Evolutionary conservation across 2,888 invertebrate genomes (phyloP).

Genomic region (Machimus atricapillus): DNA sequence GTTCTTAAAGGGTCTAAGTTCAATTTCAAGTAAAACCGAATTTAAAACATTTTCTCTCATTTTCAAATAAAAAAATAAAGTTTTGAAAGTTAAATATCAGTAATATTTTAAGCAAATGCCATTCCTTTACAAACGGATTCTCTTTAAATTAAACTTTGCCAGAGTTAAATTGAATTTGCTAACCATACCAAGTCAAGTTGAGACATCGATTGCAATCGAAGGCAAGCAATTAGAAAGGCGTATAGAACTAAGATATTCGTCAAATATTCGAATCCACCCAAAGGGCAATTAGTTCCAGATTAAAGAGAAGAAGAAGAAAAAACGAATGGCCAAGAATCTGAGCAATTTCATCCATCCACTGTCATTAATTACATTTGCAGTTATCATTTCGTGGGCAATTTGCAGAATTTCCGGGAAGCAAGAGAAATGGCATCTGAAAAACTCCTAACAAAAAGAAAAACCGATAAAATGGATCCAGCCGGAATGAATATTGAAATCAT

Average conservation of each 20-base stretch:
- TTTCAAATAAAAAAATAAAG: too few relatives aligned
- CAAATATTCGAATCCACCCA: neutral
- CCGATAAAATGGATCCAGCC: neutral
- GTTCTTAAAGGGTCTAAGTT: too few relatives aligned
- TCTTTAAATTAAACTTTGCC: neutral
- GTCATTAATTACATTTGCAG: neutral
- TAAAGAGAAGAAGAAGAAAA: neutral
- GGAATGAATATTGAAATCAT: constrained; percentile 5
- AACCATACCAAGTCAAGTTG: neutral
- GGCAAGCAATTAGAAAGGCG: neutral
- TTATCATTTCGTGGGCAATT: neutral
- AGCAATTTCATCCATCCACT: neutral
- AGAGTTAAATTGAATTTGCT: neutral
- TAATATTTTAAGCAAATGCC: neutral
- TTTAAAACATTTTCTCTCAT: too few relatives aligned
- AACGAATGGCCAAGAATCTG: neutral
- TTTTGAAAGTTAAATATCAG: too few relatives aligned
- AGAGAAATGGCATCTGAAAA: neutral
- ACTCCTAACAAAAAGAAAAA: neutral
- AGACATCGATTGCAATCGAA: neutral
- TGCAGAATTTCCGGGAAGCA: neutral
- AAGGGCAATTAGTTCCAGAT: neutral
- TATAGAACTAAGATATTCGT: neutral
- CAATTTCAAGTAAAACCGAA: too few relatives aligned
- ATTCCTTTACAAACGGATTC: neutral